Percentiles rank a stretch among this genome's conserved stretches.
Evolutionary conservation across 2,113 vertebrate genomes (phyloP).

Genomic region (Thomomys bottae): DNA sequence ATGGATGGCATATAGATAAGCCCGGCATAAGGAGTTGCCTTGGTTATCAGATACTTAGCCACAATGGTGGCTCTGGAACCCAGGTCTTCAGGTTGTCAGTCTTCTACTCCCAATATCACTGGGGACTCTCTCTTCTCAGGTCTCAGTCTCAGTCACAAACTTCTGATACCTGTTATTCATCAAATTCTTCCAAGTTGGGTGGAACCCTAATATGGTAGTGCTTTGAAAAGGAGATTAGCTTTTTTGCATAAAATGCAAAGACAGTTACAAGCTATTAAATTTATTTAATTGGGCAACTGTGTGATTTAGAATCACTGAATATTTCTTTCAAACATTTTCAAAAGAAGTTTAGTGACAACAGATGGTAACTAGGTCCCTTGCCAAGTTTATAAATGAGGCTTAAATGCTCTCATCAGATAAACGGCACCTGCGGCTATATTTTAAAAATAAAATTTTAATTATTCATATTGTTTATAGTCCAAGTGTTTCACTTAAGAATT

Average conservation of each 20-base stretch:
- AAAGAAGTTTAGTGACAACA: constrained; percentile 64
- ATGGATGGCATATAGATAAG: background rate
- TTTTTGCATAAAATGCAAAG: constrained; percentile 14
- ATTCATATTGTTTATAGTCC: constrained; percentile 34
- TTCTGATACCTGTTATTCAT: background rate
- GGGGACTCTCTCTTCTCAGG: background rate
- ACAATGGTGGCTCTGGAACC: background rate
- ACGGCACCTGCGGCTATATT: constrained; percentile 32
- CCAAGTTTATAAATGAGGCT: constrained; percentile 66
- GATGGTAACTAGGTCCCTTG: constrained; percentile 56
- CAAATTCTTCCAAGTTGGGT: constrained; percentile 32
- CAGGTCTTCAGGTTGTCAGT: background rate
- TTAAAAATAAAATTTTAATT: constrained; percentile 61
- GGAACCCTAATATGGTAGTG: background rate
- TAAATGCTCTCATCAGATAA: constrained; percentile 69
- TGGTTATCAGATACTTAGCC: background rate
- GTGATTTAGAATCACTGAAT: constrained; percentile 49
- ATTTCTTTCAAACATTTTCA: constrained; percentile 64
- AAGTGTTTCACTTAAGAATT: constrained; percentile 47
- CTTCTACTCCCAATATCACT: background rate
- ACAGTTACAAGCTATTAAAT: background rate
- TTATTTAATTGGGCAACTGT: background rate
- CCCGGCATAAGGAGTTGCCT: background rate
- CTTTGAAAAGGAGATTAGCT: constrained; percentile 36
- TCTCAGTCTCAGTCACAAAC: background rate